Conservation (phyloP, 2,888 invertebrate genomes). For the Tethea ocularis region DNA sequence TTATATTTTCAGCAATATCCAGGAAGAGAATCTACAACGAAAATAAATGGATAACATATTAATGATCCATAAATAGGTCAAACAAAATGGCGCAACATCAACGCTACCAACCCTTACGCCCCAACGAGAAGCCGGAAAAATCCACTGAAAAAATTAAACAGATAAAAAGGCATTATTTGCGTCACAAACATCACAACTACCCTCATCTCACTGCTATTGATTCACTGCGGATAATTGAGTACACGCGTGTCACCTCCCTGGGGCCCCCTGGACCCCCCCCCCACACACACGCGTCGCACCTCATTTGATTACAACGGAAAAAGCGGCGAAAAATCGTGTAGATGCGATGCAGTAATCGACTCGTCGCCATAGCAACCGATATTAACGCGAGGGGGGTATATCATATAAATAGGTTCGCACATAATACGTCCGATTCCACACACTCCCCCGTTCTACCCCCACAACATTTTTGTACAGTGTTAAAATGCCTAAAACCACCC, state of each 20-base stretch:
- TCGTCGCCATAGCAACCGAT: constrained; percentile 77
- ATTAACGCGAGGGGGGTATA: constrained; percentile 70
- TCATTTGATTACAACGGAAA: constrained; percentile 84
- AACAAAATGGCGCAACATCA: constrained; percentile 15
- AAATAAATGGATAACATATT: constrained; percentile 10
- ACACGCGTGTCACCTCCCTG: constrained; percentile 75
- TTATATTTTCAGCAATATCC: no score
- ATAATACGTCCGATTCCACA: constrained; percentile 80
- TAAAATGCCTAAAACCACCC: constrained; percentile 81
- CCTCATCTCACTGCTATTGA: constrained; percentile 83
- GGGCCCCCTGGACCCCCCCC: constrained; percentile 34
- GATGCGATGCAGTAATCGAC: constrained; percentile 80
- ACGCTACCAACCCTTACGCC: background rate
- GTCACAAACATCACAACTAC: constrained; percentile 76
- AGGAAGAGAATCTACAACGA: constrained; percentile 8
- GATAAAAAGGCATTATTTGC: constrained; percentile 68
- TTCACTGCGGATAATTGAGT: constrained; percentile 84
- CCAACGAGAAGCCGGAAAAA: constrained; percentile 18
- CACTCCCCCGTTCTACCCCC: constrained; percentile 61
- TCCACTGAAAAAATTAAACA: constrained; percentile 52
- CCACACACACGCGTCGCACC: constrained; percentile 73
- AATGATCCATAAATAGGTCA: background rate
- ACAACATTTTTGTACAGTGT: constrained; percentile 79
- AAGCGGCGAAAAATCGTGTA: constrained; percentile 83
- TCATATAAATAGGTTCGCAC: constrained; percentile 82